These are phyloP conservation scores for Uria lomvia DNA, from an alignment of 2,113 vertebrate species.

Conservation along the genomic window DNA sequence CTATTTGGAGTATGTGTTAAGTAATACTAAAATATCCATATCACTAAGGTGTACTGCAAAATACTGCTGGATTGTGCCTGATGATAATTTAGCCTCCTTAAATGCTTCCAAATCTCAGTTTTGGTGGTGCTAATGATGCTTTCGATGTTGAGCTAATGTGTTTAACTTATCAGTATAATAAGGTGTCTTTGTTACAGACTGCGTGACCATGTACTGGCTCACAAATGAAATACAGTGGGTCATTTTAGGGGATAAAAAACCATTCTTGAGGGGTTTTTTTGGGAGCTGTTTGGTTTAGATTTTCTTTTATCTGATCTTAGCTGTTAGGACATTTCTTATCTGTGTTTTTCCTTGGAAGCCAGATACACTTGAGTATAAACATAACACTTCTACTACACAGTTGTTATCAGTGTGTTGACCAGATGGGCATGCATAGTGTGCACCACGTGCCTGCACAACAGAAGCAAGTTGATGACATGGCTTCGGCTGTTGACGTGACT, in stretches of 20 bases:
- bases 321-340: neutral
- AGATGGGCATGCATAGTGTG: accelerated
- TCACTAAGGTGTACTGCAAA: neutral
- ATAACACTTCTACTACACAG: neutral
- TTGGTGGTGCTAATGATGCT: neutral
- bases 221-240: neutral
- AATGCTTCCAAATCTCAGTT: neutral
- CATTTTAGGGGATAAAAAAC: neutral
- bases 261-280: neutral
- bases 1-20: neutral
- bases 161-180: neutral
- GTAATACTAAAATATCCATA: neutral
- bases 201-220: neutral
- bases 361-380: neutral
- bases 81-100: neutral
- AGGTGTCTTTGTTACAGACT: neutral
- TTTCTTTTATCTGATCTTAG: neutral
- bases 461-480: neutral
- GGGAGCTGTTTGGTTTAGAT: neutral
- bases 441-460: accelerated
- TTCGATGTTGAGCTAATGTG: neutral
- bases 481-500: accelerated
- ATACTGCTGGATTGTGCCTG: neutral
- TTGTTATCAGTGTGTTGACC: neutral
- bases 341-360: neutral